Base-by-base conservation (phyloP, 1,140 invertebrate genomes). In the Aphaenogaster ashmeadi region DNA sequence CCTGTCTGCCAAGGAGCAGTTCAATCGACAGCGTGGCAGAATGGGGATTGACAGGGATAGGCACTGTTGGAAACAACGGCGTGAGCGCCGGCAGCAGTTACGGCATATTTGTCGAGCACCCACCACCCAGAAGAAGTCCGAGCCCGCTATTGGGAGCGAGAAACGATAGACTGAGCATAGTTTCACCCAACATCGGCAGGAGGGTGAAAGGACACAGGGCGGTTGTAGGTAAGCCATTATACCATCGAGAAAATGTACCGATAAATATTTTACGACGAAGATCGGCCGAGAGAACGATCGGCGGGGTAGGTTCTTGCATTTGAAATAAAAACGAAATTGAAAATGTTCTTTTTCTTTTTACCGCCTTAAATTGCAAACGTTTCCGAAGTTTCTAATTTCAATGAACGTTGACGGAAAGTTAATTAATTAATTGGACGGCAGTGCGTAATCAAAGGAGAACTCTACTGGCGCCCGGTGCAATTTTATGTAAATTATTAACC, bases 201-300 rank as follows among this genome's bases (percentile, higher is more conserved):
- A 95, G 97, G 81, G 96, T 97, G 87, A 98, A 98, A 93, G 96
- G 97, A 44, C 97, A 97, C 86, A 95, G 97, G 91, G 97, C 97
- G 72, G 96, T 97, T 52, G 96, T 97, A 90, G 97, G 97, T 98
- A 91, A 97, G 97, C 96, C 4, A 15, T 41, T 38, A 33, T 18
- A 38, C n/a, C 5, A 44, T 71, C 54, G 18, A 44, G 36, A 67
- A 52, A 38, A n/a, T 44, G 15, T 4, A n/a, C 15, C 3, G 52
- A 58, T 77, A n/a, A 44, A 44, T n/a, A 18, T 71, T 71, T 71
- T 54, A 8, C 60, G 36, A 36, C 1, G 3, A 60, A 41, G 5
- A 7, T 2, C 18, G 8, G 0, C 4, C 38, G 15, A 62, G 36
- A 36, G 27, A 62, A 47, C 33, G 2, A 41, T 44, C 11, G 11